Evolutionary conservation across 2,888 invertebrate species (phyloP), one percentile per base, ranked within the genome.

Genomic region (Heliconius erato): DNA sequence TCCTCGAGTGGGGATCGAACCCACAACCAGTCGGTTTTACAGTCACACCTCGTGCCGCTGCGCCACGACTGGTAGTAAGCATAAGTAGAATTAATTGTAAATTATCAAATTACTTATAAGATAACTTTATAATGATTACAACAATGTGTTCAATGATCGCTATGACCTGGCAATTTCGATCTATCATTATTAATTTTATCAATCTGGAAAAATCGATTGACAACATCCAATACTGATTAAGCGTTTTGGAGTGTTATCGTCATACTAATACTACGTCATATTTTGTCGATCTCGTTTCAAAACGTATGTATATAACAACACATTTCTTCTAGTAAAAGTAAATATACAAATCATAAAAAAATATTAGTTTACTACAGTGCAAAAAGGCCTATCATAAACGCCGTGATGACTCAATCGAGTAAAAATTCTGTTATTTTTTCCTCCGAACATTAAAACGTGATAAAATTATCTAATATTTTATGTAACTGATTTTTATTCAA

Each of bases 61-160:
- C 28, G 28, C 28, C 28, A 28, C 28, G 28, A 28, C 28, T 28
- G 28, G 28, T n/a, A n/a, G n/a, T n/a, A n/a, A n/a, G n/a, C n/a
- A 40, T 40, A 40, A 40, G 11, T 44, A 54, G 49, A 54, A 54
- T 54, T 23, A 54, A 23, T 54, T 7, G 23, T 7, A 54, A 54
- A 16, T 72, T 26, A 44, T 26, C 44, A 72, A 72, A 72, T 26
- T 6, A 40, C 9, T 71, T 59, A 23, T n/a, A 16, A 68, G 19
- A 68, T 68, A 71, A 71, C 23, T 71, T 71, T n/a, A 1, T 6
- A 71, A 4, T 26, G 2, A 68, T 79, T 28, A 49, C 68, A 79
- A 79, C 79, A 79, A 54, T 54, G 79, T 69, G 54, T 32, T 54
- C 12, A 79, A 63, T 79, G 40, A 63, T 40, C n/a, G n/a, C 63